These are phyloP conservation scores for Apomyelois bistriatella DNA, from an alignment of 2,888 invertebrate species.

Conservation along the genomic window DNA sequence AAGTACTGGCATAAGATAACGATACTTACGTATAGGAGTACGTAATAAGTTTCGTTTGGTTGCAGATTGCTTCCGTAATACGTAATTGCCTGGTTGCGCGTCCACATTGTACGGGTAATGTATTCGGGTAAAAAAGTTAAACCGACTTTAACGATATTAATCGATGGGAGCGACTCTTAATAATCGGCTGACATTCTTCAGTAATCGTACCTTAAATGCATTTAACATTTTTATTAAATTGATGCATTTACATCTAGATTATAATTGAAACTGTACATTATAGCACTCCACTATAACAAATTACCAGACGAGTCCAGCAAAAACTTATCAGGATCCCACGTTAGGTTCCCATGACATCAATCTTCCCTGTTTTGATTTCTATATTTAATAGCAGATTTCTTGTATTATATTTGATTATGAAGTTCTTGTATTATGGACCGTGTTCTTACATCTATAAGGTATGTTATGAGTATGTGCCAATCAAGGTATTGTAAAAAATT, in stretches of 20 bases:
- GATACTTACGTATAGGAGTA: slow-evolving; percentile 40
- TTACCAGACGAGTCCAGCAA: slow-evolving; percentile 23
- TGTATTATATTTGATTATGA: too few relatives aligned
- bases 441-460: slow-evolving; percentile 2
- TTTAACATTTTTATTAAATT: slow-evolving; percentile 2
- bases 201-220: background rate
- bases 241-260: slow-evolving; percentile 18
- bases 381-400: slow-evolving; percentile 57
- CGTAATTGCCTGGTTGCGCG: slow-evolving; percentile 44
- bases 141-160: slow-evolving; percentile 16
- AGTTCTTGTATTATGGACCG: slow-evolving; percentile 19
- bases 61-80: slow-evolving; percentile 56
- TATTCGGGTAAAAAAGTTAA: slow-evolving; percentile 34
- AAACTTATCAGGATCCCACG: slow-evolving; percentile 48
- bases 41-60: slow-evolving; percentile 51
- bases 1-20: slow-evolving; percentile 38
- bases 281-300: slow-evolving; percentile 23
- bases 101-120: slow-evolving; percentile 33
- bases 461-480: background rate
- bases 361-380: slow-evolving; percentile 70
- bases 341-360: slow-evolving; percentile 66
- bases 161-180: slow-evolving; percentile 3
- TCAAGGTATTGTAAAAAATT: slow-evolving; percentile 36
- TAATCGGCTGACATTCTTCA: slow-evolving; percentile 5
- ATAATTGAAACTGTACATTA: slow-evolving; percentile 20